Evolutionary conservation across 2,113 vertebrate species (phyloP), one percentile per base, ranked within the genome.

Genomic region (Syrmaticus mikado): DNA sequence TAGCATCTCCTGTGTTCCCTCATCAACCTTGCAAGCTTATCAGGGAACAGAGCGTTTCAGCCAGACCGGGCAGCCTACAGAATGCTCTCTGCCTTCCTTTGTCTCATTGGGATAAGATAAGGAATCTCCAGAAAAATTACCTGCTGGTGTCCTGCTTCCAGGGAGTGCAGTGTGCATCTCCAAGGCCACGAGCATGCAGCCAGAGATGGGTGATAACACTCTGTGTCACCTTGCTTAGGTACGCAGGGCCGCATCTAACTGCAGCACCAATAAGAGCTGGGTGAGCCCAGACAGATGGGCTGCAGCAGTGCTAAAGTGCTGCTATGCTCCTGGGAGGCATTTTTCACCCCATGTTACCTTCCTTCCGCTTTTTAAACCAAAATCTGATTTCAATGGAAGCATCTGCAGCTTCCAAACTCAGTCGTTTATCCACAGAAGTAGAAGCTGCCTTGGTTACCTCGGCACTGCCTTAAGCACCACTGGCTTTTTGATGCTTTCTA

Each of bases 401-500:
- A 13, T 45, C 60, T 43, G 10, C 41, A 80, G 68, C 57, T 52
- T 78, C 46, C 58, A 76, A 88, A 91, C 36, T n/a, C 50, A 20
- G 4, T 85, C 13, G 13, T 90, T 83, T 41, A 34, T 36, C 72
- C 91, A 50, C 67, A 77, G 55, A 88, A 78, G 70, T 83, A 75
- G 82, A 74, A 57, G 30, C 72, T 66, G 43, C 43, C 3, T 1
- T 53, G 82, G 85, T 71, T 93, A 86, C 77, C 65, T 85, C 61
- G 30, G 60, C 36, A 61, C 72, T 0, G 15, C 73, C 73, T 85
- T 95, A 94, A 95, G 85, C 79, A 96, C 79, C 61, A 46, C 73
- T 94, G 95, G 90, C 85, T 97, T 96, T 95, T 94, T 48, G 6
- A 30, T 2, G 0, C 93, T 95, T 94, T 95, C 87, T 96, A 94